A percentile compares a stretch with the other conserved stretches of the same genome.
These are phyloP conservation scores for Eretmochelys imbricata DNA, from an alignment of 2,113 vertebrate genomes.

Conservation along the genomic window DNA sequence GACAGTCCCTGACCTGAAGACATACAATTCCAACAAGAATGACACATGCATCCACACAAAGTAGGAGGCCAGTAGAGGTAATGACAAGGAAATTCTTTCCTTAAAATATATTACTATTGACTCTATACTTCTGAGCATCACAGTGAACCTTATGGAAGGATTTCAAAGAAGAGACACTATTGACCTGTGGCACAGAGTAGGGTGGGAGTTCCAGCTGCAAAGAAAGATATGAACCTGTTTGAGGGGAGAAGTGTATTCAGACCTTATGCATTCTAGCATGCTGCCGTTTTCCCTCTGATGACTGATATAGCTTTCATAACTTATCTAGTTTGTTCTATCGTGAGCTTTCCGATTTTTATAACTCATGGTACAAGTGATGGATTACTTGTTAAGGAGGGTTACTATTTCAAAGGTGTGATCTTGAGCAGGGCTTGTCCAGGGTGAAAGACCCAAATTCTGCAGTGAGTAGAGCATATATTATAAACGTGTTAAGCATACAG, in stretches of 20 bases:
- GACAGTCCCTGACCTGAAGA: not conserved
- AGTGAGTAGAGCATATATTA: not conserved
- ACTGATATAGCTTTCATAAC: not conserved
- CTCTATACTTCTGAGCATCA: not conserved
- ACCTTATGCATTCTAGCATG: not conserved
- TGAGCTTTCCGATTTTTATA: not conserved
- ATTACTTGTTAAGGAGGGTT: not conserved
- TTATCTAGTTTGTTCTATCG: not conserved
- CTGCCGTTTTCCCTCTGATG: not conserved
- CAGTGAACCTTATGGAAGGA: not conserved
- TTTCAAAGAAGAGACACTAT: not conserved
- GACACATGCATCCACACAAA: not conserved
- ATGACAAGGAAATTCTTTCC: not conserved
- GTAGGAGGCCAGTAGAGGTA: not conserved
- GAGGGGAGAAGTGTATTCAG: not conserved
- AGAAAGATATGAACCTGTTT: not conserved
- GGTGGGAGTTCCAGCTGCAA: not conserved
- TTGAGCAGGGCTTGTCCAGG: not conserved
- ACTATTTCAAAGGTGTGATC: not conserved
- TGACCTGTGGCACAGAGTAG: not conserved
- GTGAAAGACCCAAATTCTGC: not conserved
- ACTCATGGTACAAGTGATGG: not conserved
- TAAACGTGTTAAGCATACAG: not conserved
- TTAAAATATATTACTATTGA: not conserved
- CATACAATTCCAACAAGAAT: not conserved